Percentiles rank a stretch among this genome's conserved stretches.
Conservation (phyloP, 2,797 vertebrate genomes). For the Sebastes kiyomatsui region DNA sequence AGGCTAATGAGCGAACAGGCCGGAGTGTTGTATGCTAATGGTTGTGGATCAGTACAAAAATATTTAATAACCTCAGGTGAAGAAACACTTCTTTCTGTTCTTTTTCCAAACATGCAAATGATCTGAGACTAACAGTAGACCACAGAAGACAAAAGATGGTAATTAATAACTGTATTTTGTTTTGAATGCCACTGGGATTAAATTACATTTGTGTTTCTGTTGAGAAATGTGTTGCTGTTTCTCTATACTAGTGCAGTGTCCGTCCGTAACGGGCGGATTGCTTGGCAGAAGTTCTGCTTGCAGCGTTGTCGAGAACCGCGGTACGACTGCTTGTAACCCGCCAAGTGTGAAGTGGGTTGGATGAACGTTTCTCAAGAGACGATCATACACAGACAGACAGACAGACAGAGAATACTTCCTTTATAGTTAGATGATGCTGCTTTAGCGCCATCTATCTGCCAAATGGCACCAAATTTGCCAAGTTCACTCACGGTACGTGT, state of each 20-base stretch:
- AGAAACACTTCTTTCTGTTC: neutral
- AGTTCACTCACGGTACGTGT: too few species aligned
- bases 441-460: too few species aligned
- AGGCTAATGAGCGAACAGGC: conserved; percentile 37
- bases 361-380: too few species aligned
- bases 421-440: too few species aligned
- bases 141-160: neutral
- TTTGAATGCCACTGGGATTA: neutral
- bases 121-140: neutral
- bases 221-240: neutral
- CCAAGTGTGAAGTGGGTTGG: too few species aligned
- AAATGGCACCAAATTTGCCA: too few species aligned
- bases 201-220: neutral
- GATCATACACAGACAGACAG: too few species aligned
- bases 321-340: too few species aligned
- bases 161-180: neutral
- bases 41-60: conserved; percentile 25
- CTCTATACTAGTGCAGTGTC: neutral
- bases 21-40: conserved; percentile 37
- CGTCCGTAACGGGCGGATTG: too few species aligned
- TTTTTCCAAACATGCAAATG: neutral
- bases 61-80: conserved; percentile 26
- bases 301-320: too few species aligned
- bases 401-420: too few species aligned
- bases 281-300: too few species aligned